phyloP scores from a whole-genome alignment of 2,888 invertebrate species.

The Dynastes tityus region DNA sequence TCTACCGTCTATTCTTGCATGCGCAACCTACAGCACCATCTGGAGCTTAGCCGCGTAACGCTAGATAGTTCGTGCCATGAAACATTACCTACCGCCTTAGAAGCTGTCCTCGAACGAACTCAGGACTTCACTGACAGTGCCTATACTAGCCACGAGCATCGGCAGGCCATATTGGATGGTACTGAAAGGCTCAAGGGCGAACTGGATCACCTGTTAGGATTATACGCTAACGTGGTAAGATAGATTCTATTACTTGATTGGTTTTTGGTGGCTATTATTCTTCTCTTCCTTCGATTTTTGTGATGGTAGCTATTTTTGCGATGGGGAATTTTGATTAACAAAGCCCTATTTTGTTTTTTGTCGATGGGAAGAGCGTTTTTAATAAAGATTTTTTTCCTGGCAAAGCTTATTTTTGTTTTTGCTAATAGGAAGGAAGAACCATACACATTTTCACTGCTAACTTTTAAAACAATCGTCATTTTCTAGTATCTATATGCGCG shows the following conservation, averaged over 20 bases:
- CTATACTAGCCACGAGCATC: slow-evolving; percentile 97
- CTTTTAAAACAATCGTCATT: background rate
- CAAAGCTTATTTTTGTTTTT: background rate
- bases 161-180: slow-evolving; percentile 92
- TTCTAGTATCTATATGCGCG: slow-evolving; percentile 29
- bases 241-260: background rate
- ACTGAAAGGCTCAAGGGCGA: slow-evolving; percentile 93
- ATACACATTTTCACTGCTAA: background rate
- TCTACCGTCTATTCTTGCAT: slow-evolving; percentile 87
- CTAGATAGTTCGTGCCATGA: slow-evolving; percentile 76
- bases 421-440: slow-evolving; percentile 1
- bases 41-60: slow-evolving; percentile 90
- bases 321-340: too few relatives aligned
- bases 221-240: slow-evolving; percentile 87
- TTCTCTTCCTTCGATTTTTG: background rate
- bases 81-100: slow-evolving; percentile 88
- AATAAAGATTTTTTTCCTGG: background rate
- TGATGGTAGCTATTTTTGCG: too few relatives aligned
- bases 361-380: background rate
- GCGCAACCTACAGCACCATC: slow-evolving; percentile 87
- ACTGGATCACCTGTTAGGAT: slow-evolving; percentile 90
- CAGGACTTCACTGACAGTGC: slow-evolving; percentile 99
- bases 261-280: background rate
- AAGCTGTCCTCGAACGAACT: slow-evolving; percentile 93
- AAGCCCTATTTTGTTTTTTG: background rate